Evolutionary conservation across 2,113 vertebrate genomes (phyloP).

Genomic region (Muscicapa adusta): DNA sequence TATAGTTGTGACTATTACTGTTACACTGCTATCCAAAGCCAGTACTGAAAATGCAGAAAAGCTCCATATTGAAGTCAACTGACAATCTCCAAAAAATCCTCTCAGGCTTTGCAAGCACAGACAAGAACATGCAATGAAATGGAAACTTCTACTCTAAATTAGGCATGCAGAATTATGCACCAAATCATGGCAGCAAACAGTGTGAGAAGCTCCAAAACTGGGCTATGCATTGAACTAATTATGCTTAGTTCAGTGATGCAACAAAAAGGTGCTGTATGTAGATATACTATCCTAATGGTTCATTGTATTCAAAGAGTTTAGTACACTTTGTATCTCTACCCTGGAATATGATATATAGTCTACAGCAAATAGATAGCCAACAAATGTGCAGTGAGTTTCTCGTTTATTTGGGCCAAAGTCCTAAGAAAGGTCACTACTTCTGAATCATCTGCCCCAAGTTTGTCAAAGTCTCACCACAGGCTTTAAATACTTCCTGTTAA

Average conservation of each 20-base stretch:
- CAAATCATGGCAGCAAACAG: neutral
- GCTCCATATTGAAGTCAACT: neutral
- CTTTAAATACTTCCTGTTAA: neutral
- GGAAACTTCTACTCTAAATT: neutral
- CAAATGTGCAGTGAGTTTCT: neutral
- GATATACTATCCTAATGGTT: neutral
- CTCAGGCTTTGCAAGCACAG: neutral
- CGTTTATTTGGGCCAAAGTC: neutral
- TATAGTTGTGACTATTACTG: neutral
- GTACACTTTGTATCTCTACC: neutral
- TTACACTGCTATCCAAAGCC: neutral
- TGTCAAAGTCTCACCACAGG: neutral
- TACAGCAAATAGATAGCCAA: neutral
- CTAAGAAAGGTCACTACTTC: neutral
- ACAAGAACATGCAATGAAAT: neutral
- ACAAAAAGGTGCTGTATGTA: neutral
- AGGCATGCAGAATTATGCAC: neutral
- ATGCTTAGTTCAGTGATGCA: neutral
- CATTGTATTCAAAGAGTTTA: neutral
- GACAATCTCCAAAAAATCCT: neutral
- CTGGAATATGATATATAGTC: neutral
- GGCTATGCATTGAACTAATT: neutral
- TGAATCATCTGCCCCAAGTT: neutral
- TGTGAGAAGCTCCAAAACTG: neutral
- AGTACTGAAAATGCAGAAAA: neutral